Evolutionary conservation across 2,888 invertebrate genomes (phyloP).

Genomic region (Pyrgus malvae): DNA sequence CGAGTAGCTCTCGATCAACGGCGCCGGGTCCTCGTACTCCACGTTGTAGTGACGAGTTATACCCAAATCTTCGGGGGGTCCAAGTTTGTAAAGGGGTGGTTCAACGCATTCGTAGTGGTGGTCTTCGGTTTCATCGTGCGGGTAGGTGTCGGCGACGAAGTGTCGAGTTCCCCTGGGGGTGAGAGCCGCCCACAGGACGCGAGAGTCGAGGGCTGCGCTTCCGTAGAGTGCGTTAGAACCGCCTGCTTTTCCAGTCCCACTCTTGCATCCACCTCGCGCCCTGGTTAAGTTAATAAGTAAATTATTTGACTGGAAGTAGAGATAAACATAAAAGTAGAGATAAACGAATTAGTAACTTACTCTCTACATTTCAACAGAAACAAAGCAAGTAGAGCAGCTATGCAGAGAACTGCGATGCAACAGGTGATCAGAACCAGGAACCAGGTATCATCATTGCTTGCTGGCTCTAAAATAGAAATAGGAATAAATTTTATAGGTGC

Average conservation of each 20-base stretch:
- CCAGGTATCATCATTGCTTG: constrained; percentile 90
- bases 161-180: constrained; percentile 91
- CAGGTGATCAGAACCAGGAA: constrained; percentile 89
- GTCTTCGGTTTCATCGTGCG: constrained; percentile 83
- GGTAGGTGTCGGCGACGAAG: constrained; percentile 86
- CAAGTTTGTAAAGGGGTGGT: constrained; percentile 75
- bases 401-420: constrained; percentile 89
- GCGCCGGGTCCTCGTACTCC: constrained; percentile 90
- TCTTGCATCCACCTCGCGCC: constrained; percentile 78
- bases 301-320: not conserved
- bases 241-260: constrained; percentile 77
- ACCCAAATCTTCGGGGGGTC: constrained; percentile 69
- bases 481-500: not conserved
- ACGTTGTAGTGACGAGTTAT: constrained; percentile 91
- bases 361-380: constrained; percentile 92
- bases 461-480: constrained; percentile 54
- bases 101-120: constrained; percentile 88
- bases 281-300: constrained; percentile 42
- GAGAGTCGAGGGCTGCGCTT: constrained; percentile 83
- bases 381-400: constrained; percentile 89
- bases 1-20: constrained; percentile 88
- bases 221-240: constrained; percentile 72
- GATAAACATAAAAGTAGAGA: not conserved
- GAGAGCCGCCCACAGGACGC: constrained; percentile 91
- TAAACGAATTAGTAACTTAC: constrained; percentile 76